Conservation (phyloP, 92 coral and sea anemone species). For the Epizoanthus rinbou region DNA sequence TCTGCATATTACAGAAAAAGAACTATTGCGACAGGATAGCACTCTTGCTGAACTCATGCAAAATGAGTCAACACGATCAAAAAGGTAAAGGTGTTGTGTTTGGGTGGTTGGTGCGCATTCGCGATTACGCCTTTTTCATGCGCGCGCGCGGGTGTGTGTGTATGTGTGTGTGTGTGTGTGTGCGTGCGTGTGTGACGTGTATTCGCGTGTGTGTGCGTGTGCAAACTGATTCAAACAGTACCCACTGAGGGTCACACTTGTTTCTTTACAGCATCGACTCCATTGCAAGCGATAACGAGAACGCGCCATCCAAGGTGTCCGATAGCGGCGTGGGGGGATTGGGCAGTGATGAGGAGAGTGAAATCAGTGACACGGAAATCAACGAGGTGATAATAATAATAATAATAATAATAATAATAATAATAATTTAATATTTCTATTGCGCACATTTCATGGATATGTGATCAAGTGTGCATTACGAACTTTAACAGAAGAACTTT, state of each 20-base stretch:
- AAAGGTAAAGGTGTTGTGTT: conserved; percentile 77
- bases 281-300: conserved; percentile 73
- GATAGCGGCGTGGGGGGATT: conserved; percentile 95
- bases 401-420: too few species aligned
- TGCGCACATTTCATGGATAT: too few species aligned
- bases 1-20: conserved; percentile 61
- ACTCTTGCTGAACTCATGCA: conserved; percentile 84
- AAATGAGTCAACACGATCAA: conserved; percentile 70
- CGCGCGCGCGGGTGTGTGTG: too few species aligned
- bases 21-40: conserved; percentile 81
- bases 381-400: not conserved
- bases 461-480: not conserved
- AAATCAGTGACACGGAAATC: conserved; percentile 86
- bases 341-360: conserved; percentile 92
- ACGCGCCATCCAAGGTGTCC: conserved; percentile 69
- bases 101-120: too few species aligned
- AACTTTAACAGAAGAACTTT: not conserved
- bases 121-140: not conserved
- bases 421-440: too few species aligned
- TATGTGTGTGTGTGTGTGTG: too few species aligned
- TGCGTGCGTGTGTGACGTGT: too few species aligned
- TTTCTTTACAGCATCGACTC: conserved; percentile 71
- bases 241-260: not conserved
- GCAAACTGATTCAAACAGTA: not conserved
- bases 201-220: too few species aligned